Conservation (phyloP, 2,888 invertebrate species). For the Ophioninae sp. region DNA sequence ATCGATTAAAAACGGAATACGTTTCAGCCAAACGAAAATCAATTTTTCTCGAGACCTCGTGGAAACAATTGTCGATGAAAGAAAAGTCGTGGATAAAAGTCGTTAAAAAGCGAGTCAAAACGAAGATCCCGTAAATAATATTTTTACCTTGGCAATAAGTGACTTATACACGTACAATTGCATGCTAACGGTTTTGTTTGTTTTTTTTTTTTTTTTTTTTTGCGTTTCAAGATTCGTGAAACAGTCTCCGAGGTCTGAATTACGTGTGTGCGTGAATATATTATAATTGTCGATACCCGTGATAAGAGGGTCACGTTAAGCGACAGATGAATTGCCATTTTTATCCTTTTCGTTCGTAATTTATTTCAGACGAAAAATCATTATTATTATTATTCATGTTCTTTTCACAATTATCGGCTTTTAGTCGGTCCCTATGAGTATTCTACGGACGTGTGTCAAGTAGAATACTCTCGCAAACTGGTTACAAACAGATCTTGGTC, state of each 20-base stretch:
- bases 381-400: conserved; percentile 24
- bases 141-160: conserved; percentile 59
- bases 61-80: conserved; percentile 20
- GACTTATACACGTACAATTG: conserved; percentile 60
- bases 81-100: conserved; percentile 5
- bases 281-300: conserved; percentile 20
- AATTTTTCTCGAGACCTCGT: conserved; percentile 16
- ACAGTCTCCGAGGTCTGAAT: conserved; percentile 60
- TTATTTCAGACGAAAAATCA: conserved; percentile 16
- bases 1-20: neutral
- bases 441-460: too few relatives aligned
- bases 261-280: conserved; percentile 5
- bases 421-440: too few relatives aligned
- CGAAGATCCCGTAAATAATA: conserved; percentile 27
- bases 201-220: conserved; percentile 18
- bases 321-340: conserved; percentile 62
- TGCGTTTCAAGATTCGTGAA: conserved; percentile 51
- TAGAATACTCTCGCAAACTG: too few relatives aligned
- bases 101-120: conserved; percentile 42
- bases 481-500: too few relatives aligned
- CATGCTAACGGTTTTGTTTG: conserved; percentile 28
- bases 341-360: conserved; percentile 25
- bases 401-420: too few relatives aligned
- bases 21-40: neutral
- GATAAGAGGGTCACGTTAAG: conserved; percentile 39